Conservation (phyloP, 2,888 invertebrate genomes). For the Netelia melanura region DNA sequence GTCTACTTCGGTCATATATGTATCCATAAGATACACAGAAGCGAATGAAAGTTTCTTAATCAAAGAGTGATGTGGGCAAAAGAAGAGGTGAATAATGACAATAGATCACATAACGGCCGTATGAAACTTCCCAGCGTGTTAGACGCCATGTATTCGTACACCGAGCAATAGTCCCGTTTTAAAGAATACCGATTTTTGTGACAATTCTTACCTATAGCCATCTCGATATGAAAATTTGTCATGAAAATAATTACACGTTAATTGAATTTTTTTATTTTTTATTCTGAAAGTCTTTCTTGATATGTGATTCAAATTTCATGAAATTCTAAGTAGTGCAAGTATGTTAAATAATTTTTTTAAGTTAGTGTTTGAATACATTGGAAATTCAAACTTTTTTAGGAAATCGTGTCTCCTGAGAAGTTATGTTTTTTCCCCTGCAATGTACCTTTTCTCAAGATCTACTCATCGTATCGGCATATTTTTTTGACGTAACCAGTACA, state of each 20-base stretch:
- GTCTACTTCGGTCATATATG: background rate
- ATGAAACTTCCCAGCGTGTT: constrained; percentile 1
- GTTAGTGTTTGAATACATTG: no score
- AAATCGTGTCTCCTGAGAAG: no score
- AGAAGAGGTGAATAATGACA: constrained; percentile 33
- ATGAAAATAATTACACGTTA: background rate
- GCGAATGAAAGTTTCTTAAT: constrained; percentile 50
- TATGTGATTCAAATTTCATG: no score
- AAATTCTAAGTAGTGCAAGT: no score
- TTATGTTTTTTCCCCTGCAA: no score
- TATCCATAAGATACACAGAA: background rate
- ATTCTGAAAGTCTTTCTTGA: no score
- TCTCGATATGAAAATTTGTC: background rate
- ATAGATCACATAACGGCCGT: constrained; percentile 38
- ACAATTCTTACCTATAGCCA: background rate
- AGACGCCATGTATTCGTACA: background rate
- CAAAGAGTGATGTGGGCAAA: constrained; percentile 28
- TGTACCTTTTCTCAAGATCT: no score
- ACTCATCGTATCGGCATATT: no score
- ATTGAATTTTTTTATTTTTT: no score
- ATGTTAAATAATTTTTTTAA: no score
- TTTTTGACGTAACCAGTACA: no score
- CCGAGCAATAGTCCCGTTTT: constrained; percentile 13
- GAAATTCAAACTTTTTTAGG: no score
- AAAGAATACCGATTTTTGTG: background rate